These are phyloP conservation scores for Drosophila mimica DNA, from an alignment of 2,888 invertebrate species.

Conservation along the genomic window DNA sequence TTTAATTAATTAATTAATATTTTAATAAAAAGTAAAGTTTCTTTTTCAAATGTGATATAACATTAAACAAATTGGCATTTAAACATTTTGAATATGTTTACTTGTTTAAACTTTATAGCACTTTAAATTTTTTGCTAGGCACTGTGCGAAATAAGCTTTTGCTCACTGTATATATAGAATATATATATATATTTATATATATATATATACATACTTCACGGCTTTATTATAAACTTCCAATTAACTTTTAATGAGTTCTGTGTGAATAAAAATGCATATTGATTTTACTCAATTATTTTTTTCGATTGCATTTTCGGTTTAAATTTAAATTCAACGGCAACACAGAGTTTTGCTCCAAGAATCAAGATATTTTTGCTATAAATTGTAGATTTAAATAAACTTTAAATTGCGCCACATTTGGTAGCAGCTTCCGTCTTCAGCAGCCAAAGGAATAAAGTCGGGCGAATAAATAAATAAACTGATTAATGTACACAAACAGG, in stretches of 20 bases:
- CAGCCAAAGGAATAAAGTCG: slow-evolving; percentile 45
- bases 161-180: no score
- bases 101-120: no score
- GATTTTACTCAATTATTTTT: not conserved
- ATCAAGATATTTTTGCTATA: not conserved
- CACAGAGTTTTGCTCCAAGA: not conserved
- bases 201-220: not conserved
- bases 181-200: not conserved
- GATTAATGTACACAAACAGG: slow-evolving; percentile 62
- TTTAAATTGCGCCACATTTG: slow-evolving; percentile 3
- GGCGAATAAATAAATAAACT: slow-evolving; percentile 60
- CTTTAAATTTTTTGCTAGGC: no score
- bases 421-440: not conserved
- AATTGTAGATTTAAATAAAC: not conserved
- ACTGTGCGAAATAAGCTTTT: no score
- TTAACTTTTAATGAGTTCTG: not conserved
- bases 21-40: no score
- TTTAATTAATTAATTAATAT: no score
- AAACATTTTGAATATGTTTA: no score
- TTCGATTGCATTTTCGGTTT: not conserved
- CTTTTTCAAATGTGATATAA: no score
- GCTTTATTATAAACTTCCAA: not conserved
- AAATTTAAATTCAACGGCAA: not conserved
- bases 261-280: not conserved
- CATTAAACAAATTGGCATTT: no score